These are phyloP conservation scores for Ecliptopera silaceata DNA, from an alignment of 2,888 invertebrate species.

Conservation along the genomic window DNA sequence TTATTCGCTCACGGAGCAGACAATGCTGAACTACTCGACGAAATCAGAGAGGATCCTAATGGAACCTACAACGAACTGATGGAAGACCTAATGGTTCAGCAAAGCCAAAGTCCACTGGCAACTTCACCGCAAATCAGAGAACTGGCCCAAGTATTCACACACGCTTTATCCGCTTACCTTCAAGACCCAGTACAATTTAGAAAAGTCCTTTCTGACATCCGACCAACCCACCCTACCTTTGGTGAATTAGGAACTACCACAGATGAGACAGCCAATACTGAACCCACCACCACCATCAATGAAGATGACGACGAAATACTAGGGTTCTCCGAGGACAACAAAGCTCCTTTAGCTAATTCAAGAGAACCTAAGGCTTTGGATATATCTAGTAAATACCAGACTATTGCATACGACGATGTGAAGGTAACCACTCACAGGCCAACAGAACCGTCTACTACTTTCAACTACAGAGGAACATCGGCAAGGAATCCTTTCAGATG, in stretches of 20 bases:
- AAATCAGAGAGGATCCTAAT: constrained; percentile 70
- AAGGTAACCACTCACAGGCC: constrained; percentile 44
- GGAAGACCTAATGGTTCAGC: constrained; percentile 83
- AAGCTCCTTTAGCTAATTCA: constrained; percentile 54
- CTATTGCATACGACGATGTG: constrained; percentile 39
- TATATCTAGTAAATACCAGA: constrained; percentile 38
- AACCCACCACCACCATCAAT: constrained; percentile 83
- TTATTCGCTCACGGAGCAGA: constrained; percentile 64
- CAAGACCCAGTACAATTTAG: constrained; percentile 92
- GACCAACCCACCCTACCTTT: constrained; percentile 89
- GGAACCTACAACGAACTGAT: constrained; percentile 72
- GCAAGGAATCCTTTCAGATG: constrained; percentile 66
- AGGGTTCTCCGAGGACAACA: constrained; percentile 88
- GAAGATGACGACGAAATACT: constrained; percentile 90
- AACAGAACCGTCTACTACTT: constrained; percentile 54
- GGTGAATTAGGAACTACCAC: constrained; percentile 66
- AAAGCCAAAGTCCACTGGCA: constrained; percentile 85
- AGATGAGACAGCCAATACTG: constrained; percentile 73
- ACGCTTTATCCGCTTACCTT: constrained; percentile 91
- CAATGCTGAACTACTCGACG: constrained; percentile 65
- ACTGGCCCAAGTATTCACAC: constrained; percentile 92
- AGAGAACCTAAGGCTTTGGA: constrained; percentile 74
- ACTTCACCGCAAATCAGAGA: constrained; percentile 87
- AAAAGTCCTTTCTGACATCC: constrained; percentile 88
- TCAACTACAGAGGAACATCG: constrained; percentile 53